Percentiles rank a stretch among this genome's conserved stretches.
Conservation (phyloP, 2,888 invertebrate genomes). For the Aphrophora alni region DNA sequence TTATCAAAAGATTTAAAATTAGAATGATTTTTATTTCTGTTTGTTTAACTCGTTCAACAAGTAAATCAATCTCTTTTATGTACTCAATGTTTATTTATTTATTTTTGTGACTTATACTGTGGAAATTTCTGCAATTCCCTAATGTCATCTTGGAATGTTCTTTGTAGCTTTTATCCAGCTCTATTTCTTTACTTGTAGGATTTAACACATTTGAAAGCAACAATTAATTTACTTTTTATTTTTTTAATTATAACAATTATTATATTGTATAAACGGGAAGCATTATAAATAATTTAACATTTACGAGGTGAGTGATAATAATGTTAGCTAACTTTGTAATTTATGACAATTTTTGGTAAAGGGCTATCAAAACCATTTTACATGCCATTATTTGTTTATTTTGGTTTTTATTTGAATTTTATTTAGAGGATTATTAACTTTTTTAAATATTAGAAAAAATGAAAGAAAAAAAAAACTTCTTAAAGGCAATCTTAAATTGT, state of each 20-base stretch:
- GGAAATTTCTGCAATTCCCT: neutral
- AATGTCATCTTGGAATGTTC: neutral
- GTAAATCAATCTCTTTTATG: neutral
- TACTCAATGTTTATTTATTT: neutral
- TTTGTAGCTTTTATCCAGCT: neutral
- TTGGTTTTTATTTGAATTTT: neutral
- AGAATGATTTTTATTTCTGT: neutral
- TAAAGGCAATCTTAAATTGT: conserved; percentile 6
- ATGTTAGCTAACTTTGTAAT: neutral
- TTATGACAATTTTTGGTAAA: neutral
- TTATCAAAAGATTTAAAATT: too few species aligned
- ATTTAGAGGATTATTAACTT: neutral
- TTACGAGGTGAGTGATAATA: neutral
- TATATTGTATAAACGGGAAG: neutral
- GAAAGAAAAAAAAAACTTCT: neutral
- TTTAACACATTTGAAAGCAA: neutral
- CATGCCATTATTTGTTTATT: neutral
- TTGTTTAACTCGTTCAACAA: neutral
- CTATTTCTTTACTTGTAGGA: neutral
- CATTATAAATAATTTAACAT: neutral
- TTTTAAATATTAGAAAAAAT: neutral
- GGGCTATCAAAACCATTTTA: neutral
- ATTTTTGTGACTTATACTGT: neutral
- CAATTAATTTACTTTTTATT: neutral
- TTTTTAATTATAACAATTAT: neutral